Evolutionary conservation across 2,113 vertebrate species (phyloP).

Genomic region (Tragelaphus strepsiceros): DNA sequence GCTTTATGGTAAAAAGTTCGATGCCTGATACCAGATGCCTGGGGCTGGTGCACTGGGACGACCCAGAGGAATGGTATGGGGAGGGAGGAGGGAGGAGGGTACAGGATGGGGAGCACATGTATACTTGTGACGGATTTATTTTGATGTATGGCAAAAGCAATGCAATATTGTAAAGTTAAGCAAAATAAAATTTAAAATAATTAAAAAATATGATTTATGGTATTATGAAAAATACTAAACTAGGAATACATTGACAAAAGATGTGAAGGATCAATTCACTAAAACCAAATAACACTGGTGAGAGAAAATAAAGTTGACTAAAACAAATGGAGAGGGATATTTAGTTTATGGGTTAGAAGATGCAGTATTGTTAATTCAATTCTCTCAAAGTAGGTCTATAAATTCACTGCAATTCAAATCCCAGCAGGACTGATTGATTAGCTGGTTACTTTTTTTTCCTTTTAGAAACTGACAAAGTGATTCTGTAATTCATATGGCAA

Average conservation of each 20-base stretch:
- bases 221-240: background rate
- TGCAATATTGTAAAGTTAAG: too few relatives aligned
- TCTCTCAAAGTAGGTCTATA: background rate
- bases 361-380: background rate
- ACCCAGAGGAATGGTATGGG: too few relatives aligned
- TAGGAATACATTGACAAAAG: background rate
- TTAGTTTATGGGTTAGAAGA: background rate
- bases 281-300: background rate
- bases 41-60: too few relatives aligned
- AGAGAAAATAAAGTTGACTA: background rate
- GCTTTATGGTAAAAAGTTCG: background rate
- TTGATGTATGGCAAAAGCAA: too few relatives aligned
- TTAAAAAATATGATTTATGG: background rate
- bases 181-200: too few relatives aligned
- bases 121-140: too few relatives aligned
- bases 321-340: background rate
- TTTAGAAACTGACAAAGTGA: background rate
- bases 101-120: too few relatives aligned
- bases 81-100: too few relatives aligned
- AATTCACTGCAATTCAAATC: background rate
- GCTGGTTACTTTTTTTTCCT: background rate
- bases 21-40: too few relatives aligned
- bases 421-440: background rate
- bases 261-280: background rate
- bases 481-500: background rate